A percentile compares a stretch with the other conserved stretches of the same genome.
Evolutionary conservation across 2,113 vertebrate genomes (phyloP).

Genomic region (Scartelaos histophorus): DNA sequence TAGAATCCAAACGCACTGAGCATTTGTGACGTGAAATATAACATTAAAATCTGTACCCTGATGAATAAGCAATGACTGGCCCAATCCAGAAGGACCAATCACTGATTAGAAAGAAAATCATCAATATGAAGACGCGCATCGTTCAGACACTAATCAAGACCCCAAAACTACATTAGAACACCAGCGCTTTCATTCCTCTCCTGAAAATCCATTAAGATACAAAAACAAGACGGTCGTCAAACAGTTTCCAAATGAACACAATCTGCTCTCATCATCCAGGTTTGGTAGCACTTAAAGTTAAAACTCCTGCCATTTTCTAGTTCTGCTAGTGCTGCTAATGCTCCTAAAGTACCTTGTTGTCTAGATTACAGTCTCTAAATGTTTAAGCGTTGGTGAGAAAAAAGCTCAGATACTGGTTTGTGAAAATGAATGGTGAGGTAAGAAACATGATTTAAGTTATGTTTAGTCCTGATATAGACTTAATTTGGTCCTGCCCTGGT

Average conservation of each 20-base stretch:
- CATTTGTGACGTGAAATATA: constrained; percentile 17
- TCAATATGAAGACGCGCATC: constrained; percentile 22
- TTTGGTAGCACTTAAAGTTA: constrained; percentile 9
- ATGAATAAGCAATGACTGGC: background rate
- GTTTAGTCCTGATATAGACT: too few species aligned
- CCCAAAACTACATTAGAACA: constrained; percentile 9
- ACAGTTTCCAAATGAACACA: background rate
- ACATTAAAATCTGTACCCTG: background rate
- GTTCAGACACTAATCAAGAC: constrained; percentile 38
- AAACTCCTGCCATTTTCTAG: constrained; percentile 30
- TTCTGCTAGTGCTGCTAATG: constrained; percentile 43
- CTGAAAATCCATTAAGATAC: background rate
- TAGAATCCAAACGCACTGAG: background rate
- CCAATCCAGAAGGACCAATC: constrained; percentile 30
- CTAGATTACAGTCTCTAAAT: constrained; percentile 17
- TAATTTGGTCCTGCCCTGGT: too few species aligned
- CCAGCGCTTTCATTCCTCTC: background rate
- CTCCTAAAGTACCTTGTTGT: constrained; percentile 56
- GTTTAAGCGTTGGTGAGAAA: background rate
- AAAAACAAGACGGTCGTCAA: constrained; percentile 5
- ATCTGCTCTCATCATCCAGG: constrained; percentile 18
- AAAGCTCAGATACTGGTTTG: constrained; percentile 40
- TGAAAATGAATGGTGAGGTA: background rate
- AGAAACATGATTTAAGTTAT: too few species aligned
- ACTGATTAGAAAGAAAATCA: constrained; percentile 30